Percentiles rank a stretch among this genome's conserved stretches.
phyloP scores from a whole-genome alignment of 2,888 invertebrate genomes.

The Cryptocheilus praepositus region DNA sequence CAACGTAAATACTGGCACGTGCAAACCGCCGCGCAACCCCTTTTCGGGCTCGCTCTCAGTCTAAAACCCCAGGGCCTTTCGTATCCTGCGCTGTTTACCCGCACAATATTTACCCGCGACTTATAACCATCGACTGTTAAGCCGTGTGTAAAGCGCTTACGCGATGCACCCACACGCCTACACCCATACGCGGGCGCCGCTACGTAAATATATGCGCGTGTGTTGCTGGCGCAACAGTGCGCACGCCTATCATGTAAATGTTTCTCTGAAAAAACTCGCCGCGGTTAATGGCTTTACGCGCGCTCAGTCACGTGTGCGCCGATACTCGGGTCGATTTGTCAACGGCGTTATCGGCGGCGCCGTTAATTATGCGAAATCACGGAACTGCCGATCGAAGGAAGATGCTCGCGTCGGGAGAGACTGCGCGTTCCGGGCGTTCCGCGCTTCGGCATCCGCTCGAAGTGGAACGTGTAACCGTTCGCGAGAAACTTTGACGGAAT shows the following conservation, averaged over 20 bases:
- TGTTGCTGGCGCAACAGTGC: neutral
- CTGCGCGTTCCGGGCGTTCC: no score
- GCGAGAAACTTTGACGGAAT: no score
- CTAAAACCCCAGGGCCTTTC: conserved; percentile 54
- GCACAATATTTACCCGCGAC: conserved; percentile 69
- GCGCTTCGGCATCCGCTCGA: neutral
- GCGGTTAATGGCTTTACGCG: conserved; percentile 38
- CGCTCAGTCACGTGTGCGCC: conserved; percentile 22
- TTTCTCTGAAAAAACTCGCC: neutral
- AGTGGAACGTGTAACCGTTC: neutral
- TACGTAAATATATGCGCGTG: neutral
- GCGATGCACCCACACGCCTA: conserved; percentile 38
- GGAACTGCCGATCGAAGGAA: no score
- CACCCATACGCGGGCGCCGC: no score
- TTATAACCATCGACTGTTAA: conserved; percentile 70
- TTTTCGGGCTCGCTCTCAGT: conserved; percentile 44
- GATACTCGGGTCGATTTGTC: no score
- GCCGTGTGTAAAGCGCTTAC: conserved; percentile 66
- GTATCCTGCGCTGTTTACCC: conserved; percentile 65
- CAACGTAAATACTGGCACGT: conserved; percentile 62
- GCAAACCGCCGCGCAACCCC: conserved; percentile 61
- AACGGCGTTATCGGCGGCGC: no score
- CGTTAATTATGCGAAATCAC: no score
- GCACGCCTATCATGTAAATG: conserved; percentile 19
- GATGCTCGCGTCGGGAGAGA: no score